Conservation (phyloP, 2,113 vertebrate species). For the Camelus dromedarius region DNA sequence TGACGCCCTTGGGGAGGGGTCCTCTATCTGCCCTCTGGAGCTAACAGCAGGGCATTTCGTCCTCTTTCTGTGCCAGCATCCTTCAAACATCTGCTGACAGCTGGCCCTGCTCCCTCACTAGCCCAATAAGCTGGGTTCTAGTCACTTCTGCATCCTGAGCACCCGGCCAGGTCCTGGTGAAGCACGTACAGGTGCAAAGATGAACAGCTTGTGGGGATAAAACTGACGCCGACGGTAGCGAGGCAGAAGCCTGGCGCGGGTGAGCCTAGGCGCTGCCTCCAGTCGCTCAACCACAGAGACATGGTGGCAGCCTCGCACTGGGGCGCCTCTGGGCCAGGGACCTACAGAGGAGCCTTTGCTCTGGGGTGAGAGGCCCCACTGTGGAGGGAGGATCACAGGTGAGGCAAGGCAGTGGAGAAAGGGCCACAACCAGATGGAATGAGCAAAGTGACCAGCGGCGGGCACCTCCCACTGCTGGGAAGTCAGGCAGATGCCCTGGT, state of each 20-base stretch:
- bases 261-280: not conserved
- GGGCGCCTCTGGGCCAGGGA: too few species aligned
- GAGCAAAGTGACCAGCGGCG: not conserved
- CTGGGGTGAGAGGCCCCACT: too few species aligned
- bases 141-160: not conserved
- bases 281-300: fast-evolving
- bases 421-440: fast-evolving
- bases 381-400: not conserved
- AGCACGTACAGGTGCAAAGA: not conserved
- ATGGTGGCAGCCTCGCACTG: not conserved
- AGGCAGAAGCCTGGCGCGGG: not conserved
- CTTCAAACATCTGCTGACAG: not conserved
- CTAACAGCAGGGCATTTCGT: fast-evolving
- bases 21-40: not conserved
- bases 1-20: not conserved
- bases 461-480: not conserved
- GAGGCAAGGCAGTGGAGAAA: not conserved
- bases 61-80: not conserved
- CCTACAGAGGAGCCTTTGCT: not conserved
- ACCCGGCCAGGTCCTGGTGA: not conserved
- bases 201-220: too few species aligned
- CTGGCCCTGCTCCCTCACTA: not conserved
- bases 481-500: not conserved
- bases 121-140: not conserved
- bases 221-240: not conserved